Percentiles rank a stretch among this genome's conserved stretches.
These are phyloP conservation scores for Tonatia bakeri DNA, from an alignment of 2,113 vertebrate genomes.

Conservation along the genomic window DNA sequence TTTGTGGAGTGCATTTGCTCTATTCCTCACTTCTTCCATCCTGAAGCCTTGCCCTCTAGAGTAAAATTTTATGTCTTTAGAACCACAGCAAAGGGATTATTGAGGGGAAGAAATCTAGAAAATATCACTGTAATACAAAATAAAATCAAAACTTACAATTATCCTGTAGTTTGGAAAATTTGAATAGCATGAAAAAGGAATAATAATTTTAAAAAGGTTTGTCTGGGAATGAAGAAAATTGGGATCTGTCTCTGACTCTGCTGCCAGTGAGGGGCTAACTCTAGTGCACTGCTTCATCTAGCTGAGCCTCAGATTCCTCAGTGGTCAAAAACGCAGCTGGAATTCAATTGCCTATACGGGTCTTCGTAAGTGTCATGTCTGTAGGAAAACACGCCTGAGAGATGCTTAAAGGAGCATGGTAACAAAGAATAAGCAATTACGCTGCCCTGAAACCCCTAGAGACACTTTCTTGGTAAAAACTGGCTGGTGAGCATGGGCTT, in stretches of 20 bases:
- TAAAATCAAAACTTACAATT: background rate
- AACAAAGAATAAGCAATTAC: background rate
- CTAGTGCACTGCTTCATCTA: background rate
- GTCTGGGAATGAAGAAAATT: background rate
- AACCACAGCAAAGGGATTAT: background rate
- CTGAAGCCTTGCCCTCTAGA: background rate
- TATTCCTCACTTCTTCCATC: background rate
- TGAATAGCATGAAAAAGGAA: background rate
- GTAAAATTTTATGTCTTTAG: background rate
- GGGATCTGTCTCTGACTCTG: background rate
- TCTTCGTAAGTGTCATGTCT: background rate
- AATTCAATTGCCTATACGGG: background rate
- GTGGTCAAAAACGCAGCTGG: background rate
- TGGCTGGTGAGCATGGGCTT: background rate
- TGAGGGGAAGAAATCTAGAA: background rate
- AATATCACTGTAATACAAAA: background rate
- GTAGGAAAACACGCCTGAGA: background rate
- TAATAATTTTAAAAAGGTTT: background rate
- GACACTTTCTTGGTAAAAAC: background rate
- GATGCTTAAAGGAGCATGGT: background rate
- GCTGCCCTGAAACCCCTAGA: background rate
- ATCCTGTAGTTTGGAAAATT: background rate
- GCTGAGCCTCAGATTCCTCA: background rate
- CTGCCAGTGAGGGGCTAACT: background rate
- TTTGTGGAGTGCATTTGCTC: background rate